These are phyloP conservation scores for Conomelus anceps DNA, from an alignment of 2,888 invertebrate genomes.

Conservation along the genomic window DNA sequence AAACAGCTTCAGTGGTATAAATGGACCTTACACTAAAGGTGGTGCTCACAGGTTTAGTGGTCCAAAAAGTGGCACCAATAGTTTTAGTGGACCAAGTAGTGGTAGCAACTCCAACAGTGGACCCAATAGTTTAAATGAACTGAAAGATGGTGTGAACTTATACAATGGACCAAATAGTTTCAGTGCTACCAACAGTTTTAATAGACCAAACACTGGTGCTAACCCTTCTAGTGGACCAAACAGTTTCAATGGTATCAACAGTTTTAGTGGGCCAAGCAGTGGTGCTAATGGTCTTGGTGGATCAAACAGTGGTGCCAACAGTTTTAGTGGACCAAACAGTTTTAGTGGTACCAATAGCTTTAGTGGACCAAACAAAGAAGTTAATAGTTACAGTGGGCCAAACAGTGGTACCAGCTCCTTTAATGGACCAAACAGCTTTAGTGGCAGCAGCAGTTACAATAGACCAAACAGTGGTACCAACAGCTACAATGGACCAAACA, in stretches of 20 bases:
- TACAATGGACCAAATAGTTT: neutral
- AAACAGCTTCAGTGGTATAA: neutral
- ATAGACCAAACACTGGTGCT: neutral
- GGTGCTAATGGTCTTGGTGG: neutral
- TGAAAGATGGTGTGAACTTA: neutral
- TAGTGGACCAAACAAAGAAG: neutral
- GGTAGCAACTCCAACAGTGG: neutral
- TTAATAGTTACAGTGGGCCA: neutral
- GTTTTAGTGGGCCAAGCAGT: too few species aligned
- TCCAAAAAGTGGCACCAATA: neutral
- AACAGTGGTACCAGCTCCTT: neutral
- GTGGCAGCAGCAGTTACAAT: neutral
- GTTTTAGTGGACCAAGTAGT: neutral
- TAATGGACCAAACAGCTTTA: neutral
- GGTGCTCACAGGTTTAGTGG: neutral
- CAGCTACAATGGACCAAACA: neutral
- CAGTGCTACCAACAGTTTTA: neutral
- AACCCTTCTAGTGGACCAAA: too few species aligned
- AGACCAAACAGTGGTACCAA: neutral
- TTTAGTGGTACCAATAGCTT: neutral
- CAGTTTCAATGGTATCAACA: too few species aligned
- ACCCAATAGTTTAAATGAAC: neutral
- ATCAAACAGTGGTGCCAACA: neutral
- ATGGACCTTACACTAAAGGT: too few species aligned
- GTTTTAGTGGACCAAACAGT: too few species aligned